Evolutionary conservation across 2,797 vertebrate genomes (phyloP).

Genomic region (Australoheros facetus): DNA sequence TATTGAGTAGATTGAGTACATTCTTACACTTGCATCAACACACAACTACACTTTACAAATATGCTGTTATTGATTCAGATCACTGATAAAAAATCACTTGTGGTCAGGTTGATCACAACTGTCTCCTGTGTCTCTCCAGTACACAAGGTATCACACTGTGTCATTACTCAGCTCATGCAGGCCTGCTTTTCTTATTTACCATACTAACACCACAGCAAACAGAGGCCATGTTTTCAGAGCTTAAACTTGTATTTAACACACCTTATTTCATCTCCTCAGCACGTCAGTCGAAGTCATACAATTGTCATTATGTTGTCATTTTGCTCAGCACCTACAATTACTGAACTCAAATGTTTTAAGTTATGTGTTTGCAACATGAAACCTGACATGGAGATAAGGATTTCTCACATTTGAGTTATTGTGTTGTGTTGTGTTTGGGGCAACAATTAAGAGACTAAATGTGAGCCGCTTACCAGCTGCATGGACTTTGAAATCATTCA

Average conservation of each 20-base stretch:
- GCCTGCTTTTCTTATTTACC: background rate
- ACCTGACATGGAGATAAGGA: background rate
- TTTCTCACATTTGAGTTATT: background rate
- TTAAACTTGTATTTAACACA: background rate
- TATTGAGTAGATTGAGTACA: background rate
- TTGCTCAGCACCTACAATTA: constrained; percentile 12
- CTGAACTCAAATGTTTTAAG: background rate
- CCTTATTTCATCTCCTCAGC: background rate
- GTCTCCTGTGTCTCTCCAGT: background rate
- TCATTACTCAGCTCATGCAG: background rate
- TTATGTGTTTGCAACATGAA: background rate
- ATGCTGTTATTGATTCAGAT: background rate
- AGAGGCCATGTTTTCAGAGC: background rate
- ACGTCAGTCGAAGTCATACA: background rate
- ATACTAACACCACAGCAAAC: background rate
- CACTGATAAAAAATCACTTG: background rate
- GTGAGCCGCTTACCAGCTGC: constrained; percentile 40
- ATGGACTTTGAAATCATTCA: constrained; percentile 51
- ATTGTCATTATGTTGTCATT: background rate
- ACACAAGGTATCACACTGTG: background rate
- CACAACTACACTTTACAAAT: background rate
- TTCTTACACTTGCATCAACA: background rate
- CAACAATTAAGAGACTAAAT: constrained; percentile 26
- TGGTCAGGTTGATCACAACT: background rate
- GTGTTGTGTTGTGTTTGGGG: background rate